These are phyloP conservation scores for Mareca strepera DNA, from an alignment of 2,797 vertebrate species.

Conservation along the genomic window DNA sequence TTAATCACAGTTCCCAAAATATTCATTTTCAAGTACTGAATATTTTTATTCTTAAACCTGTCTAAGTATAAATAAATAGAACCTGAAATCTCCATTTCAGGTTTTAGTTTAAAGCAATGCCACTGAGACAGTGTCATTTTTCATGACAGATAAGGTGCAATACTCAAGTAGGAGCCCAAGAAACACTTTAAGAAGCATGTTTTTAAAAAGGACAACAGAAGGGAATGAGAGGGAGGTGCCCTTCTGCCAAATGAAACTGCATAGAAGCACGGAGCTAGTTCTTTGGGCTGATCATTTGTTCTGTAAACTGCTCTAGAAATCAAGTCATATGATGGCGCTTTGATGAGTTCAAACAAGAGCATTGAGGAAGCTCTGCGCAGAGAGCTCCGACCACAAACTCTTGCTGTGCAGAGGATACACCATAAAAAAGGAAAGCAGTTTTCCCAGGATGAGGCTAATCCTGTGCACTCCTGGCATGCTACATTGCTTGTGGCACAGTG, in stretches of 20 bases:
- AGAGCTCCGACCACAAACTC: background rate
- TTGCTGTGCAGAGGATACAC: background rate
- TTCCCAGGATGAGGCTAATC: background rate
- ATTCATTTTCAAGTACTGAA: rapidly evolving
- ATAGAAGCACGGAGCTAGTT: background rate
- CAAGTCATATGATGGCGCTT: too few relatives aligned
- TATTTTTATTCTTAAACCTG: background rate
- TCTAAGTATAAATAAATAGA: too few relatives aligned
- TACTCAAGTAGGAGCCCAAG: background rate
- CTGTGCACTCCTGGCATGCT: background rate
- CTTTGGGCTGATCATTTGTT: background rate
- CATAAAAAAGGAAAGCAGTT: background rate
- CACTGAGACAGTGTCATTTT: rapidly evolving
- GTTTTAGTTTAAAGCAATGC: background rate
- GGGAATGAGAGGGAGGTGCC: background rate
- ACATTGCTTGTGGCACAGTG: too few relatives aligned
- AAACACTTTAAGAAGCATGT: rapidly evolving
- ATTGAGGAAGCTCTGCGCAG: rapidly evolving
- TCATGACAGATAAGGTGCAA: background rate
- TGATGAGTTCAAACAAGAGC: background rate
- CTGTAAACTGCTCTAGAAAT: background rate
- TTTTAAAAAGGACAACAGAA: rapidly evolving
- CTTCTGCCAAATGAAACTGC: background rate
- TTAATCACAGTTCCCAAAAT: background rate
- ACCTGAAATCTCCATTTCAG: background rate